Percentiles rank a stretch among this genome's conserved stretches.
These are phyloP conservation scores for Drosophila arizonae DNA, from an alignment of 1,140 invertebrate species.

Conservation along the genomic window DNA sequence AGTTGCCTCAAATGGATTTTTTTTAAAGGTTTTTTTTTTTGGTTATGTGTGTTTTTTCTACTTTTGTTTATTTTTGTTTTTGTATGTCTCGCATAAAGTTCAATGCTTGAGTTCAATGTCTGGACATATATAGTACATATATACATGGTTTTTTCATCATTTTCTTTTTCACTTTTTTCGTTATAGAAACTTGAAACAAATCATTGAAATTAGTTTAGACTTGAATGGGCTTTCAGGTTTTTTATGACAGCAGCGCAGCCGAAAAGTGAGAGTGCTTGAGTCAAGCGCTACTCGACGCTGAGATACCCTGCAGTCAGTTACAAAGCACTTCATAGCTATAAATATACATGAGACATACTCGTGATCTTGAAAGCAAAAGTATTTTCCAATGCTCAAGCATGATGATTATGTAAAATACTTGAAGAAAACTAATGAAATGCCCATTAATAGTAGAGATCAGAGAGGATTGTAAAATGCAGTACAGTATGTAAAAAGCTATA, in stretches of 20 bases:
- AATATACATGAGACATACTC: background rate
- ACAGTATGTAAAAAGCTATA: too few relatives aligned
- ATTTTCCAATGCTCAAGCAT: too few relatives aligned
- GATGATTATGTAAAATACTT: too few relatives aligned
- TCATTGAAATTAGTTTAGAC: constrained; percentile 26
- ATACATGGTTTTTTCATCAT: background rate
- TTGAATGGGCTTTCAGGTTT: constrained; percentile 15
- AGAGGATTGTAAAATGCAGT: too few relatives aligned
- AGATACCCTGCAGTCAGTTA: background rate
- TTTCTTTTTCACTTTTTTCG: constrained; percentile 8
- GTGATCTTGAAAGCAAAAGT: too few relatives aligned
- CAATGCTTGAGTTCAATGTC: constrained; percentile 67
- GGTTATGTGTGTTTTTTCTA: background rate
- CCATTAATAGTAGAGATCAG: too few relatives aligned
- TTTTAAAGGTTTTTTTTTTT: background rate
- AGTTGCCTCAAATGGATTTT: constrained; percentile 61
- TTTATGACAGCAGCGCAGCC: background rate
- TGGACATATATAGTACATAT: background rate
- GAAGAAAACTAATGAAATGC: too few relatives aligned
- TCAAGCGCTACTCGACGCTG: background rate
- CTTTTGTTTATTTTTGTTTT: constrained; percentile 5
- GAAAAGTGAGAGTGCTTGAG: constrained; percentile 1
- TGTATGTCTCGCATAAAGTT: constrained; percentile 35
- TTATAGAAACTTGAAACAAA: constrained; percentile 22
- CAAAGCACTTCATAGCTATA: background rate